A percentile compares a stretch with the other conserved stretches of the same genome.
These are phyloP conservation scores for Dromas ardeola DNA, from an alignment of 2,113 vertebrate genomes.

Conservation along the genomic window DNA sequence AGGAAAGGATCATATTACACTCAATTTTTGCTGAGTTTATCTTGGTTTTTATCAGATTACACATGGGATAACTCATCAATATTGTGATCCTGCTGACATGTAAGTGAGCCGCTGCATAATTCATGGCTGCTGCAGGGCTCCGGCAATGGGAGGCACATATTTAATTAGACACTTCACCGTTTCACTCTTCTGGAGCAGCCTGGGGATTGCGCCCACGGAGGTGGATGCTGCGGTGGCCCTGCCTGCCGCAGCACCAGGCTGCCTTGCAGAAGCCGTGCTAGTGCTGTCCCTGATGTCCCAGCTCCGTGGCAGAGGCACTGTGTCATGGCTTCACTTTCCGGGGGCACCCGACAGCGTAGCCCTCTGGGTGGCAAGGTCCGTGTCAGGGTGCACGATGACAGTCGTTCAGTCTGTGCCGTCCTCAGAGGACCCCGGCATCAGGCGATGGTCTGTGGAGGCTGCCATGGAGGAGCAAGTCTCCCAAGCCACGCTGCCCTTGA, in stretches of 20 bases:
- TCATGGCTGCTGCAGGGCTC: slow-evolving; percentile 61
- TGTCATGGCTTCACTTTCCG: accelerated
- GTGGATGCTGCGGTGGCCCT: background rate
- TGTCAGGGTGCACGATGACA: background rate
- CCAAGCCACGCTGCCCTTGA: background rate
- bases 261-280: background rate
- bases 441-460: background rate
- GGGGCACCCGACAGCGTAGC: accelerated
- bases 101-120: slow-evolving; percentile 55
- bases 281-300: accelerated
- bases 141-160: background rate
- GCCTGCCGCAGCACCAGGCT: background rate
- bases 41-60: slow-evolving; percentile 66
- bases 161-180: slow-evolving; percentile 39
- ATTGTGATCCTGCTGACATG: slow-evolving; percentile 63
- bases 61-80: slow-evolving; percentile 62
- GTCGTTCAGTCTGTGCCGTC: background rate
- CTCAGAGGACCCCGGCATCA: background rate
- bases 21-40: slow-evolving; percentile 67
- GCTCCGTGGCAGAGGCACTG: background rate
- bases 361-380: accelerated
- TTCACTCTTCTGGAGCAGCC: background rate
- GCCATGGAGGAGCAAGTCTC: too few relatives aligned
- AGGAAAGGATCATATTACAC: slow-evolving; percentile 44
- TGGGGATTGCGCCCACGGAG: accelerated